Percentiles rank a stretch among this genome's conserved stretches.
phyloP scores from a whole-genome alignment of 2,113 vertebrate genomes.

The Callaeas wilsoni region DNA sequence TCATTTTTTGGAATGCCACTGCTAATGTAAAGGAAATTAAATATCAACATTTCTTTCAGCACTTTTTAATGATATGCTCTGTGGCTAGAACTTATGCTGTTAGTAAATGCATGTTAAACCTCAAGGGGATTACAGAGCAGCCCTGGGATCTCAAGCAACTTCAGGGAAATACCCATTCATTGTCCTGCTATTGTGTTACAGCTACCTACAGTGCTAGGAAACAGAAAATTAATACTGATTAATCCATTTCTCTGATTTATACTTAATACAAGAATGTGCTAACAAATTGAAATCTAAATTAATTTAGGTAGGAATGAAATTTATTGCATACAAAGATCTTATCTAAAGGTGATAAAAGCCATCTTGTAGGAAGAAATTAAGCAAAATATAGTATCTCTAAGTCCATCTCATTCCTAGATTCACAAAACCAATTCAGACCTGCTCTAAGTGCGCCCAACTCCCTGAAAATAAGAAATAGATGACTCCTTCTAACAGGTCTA shows the following conservation, averaged over 20 bases:
- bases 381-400: neutral
- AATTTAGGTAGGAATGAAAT: neutral
- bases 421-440: neutral
- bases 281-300: neutral
- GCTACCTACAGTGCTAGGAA: neutral
- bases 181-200: neutral
- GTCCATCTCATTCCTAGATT: neutral
- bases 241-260: neutral
- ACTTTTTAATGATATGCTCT: conserved; percentile 49
- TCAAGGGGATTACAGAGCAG: neutral
- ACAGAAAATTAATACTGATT: neutral
- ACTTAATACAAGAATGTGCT: neutral
- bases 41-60: conserved; percentile 60
- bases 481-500: neutral
- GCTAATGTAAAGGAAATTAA: conserved; percentile 57
- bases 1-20: conserved; percentile 19
- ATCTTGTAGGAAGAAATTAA: neutral
- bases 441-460: neutral
- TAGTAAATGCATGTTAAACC: conserved; percentile 6
- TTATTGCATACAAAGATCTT: neutral
- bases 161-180: conserved; percentile 4
- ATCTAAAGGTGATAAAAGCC: neutral
- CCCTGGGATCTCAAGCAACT: neutral
- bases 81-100: neutral
- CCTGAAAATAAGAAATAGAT: neutral